Conservation (phyloP, 2,888 invertebrate species). For the Synergus umbraculus region DNA sequence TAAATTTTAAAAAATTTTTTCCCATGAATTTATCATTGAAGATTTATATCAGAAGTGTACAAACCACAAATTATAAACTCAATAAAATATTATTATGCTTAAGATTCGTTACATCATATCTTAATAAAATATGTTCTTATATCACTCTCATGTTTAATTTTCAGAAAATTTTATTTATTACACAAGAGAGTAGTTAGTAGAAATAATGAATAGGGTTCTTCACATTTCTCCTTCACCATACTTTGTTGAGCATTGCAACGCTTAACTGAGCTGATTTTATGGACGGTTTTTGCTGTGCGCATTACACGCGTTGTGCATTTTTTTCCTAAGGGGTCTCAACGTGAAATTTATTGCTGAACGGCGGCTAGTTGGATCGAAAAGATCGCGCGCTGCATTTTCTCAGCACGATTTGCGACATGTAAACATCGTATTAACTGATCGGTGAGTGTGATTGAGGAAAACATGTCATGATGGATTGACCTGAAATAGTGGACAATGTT, state of each 20-base stretch:
- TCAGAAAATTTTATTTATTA: neutral
- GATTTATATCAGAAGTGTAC: neutral
- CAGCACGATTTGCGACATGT: constrained; percentile 5
- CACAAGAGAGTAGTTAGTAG: neutral
- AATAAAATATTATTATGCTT: neutral
- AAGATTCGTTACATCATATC: neutral
- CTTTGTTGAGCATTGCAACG: constrained; percentile 10
- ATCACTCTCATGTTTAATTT: neutral
- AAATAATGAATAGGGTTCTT: neutral
- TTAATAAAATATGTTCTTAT: neutral
- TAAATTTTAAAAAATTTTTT: no score
- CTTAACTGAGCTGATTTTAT: neutral
- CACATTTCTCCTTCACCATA: neutral
- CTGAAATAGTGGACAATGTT: neutral
- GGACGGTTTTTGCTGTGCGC: constrained; percentile 1
- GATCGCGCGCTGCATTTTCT: neutral
- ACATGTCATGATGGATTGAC: constrained; percentile 15
- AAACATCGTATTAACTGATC: neutral
- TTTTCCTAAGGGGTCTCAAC: neutral
- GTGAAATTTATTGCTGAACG: constrained; percentile 16
- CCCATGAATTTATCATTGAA: no score
- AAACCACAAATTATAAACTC: neutral
- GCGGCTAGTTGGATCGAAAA: neutral
- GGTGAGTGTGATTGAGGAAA: constrained; percentile 10
- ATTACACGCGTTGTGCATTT: neutral